Percentiles rank a stretch among this genome's conserved stretches.
phyloP scores from a whole-genome alignment of 2,113 vertebrate species.

The Stomatorhinus ivindoensis region DNA sequence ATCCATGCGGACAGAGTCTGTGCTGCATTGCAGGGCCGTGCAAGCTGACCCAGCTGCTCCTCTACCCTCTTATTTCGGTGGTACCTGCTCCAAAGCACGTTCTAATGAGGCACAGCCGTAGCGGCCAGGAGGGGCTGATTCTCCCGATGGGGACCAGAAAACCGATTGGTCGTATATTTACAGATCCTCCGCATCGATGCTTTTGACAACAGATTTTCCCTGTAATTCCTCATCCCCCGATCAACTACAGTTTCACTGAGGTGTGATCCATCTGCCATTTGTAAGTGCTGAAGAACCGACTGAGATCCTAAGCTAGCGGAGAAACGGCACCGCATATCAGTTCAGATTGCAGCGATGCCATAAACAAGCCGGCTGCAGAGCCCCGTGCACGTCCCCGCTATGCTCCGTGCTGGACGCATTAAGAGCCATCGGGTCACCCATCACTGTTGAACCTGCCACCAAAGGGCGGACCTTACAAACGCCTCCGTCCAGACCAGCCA shows the following conservation, averaged over 20 bases:
- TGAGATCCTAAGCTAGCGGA: neutral
- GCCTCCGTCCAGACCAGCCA: neutral
- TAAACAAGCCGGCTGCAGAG: neutral
- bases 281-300: neutral
- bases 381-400: neutral
- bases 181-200: neutral
- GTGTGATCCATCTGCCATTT: neutral
- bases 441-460: neutral
- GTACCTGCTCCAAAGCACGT: neutral
- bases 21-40: conserved; percentile 61
- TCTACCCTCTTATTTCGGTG: neutral
- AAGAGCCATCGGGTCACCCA: neutral
- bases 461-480: neutral
- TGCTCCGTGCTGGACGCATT: neutral
- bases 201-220: neutral
- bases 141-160: neutral
- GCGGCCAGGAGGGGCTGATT: neutral
- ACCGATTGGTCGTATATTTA: neutral
- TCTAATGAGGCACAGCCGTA: neutral
- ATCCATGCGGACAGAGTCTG: conserved; percentile 17
- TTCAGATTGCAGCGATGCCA: neutral
- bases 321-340: neutral
- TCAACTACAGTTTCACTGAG: neutral
- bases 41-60: conserved; percentile 44
- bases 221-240: neutral